These are phyloP conservation scores for Pseudotriccus pelzelni DNA, from an alignment of 2,797 vertebrate genomes.

Conservation along the genomic window DNA sequence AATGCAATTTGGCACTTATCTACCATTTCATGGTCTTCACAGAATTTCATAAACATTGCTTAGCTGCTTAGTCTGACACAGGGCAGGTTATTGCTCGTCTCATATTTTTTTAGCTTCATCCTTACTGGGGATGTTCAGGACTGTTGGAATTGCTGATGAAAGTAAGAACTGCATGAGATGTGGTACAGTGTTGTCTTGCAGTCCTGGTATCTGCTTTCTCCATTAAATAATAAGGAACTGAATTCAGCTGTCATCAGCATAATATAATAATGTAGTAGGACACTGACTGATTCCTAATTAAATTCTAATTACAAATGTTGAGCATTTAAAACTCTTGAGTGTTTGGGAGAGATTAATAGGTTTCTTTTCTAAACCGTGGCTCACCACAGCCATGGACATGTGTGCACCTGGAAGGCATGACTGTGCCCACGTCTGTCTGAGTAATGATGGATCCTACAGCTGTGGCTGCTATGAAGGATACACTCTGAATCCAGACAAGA, in stretches of 20 bases:
- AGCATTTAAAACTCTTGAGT: background rate
- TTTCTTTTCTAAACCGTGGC: background rate
- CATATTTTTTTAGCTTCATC: background rate
- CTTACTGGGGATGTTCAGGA: background rate
- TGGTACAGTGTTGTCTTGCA: background rate
- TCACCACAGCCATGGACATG: slow-evolving; percentile 47
- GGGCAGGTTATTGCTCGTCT: background rate
- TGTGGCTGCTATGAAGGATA: slow-evolving; percentile 86
- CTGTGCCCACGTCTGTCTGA: slow-evolving; percentile 87
- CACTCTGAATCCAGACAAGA: slow-evolving; percentile 83
- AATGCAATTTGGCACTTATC: background rate
- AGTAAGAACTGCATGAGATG: background rate
- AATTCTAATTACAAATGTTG: background rate
- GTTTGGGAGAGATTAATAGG: background rate
- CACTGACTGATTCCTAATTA: background rate
- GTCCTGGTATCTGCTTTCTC: background rate
- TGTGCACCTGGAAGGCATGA: slow-evolving; percentile 82
- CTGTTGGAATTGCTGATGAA: background rate
- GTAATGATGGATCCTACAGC: slow-evolving; percentile 74
- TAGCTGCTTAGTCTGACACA: background rate
- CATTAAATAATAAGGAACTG: background rate
- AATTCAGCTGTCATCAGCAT: background rate
- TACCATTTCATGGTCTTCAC: background rate
- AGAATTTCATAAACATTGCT: background rate
- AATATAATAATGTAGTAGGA: background rate